These are phyloP conservation scores for Choloepus didactylus DNA, from an alignment of 2,797 vertebrate genomes.

Conservation along the genomic window DNA sequence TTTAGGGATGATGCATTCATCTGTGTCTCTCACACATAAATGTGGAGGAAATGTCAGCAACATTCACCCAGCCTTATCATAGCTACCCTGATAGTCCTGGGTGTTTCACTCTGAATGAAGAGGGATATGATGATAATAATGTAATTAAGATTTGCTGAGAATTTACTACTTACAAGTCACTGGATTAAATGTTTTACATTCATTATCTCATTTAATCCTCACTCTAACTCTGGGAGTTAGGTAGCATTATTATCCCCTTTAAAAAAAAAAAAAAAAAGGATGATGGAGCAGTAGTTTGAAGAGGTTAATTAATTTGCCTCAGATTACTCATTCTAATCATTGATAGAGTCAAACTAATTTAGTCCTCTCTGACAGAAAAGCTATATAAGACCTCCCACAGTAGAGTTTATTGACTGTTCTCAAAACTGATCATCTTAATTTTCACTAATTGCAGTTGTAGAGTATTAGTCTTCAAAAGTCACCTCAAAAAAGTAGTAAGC, in stretches of 20 bases:
- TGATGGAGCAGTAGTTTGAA: constrained; percentile 63
- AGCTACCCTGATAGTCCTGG: neutral
- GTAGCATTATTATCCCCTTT: constrained; percentile 61
- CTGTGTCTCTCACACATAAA: neutral
- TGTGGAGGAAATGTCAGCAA: neutral
- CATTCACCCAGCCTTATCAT: neutral
- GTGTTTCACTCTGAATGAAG: constrained; percentile 55
- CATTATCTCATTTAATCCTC: constrained; percentile 79
- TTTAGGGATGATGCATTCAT: neutral
- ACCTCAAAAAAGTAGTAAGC: neutral
- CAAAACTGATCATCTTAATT: constrained; percentile 13
- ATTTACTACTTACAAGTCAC: constrained; percentile 79
- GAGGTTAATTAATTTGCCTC: constrained; percentile 76
- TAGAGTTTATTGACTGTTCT: neutral
- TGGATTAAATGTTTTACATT: constrained; percentile 81
- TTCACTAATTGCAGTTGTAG: neutral
- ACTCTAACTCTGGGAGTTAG: constrained; percentile 71
- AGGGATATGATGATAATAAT: constrained; percentile 70
- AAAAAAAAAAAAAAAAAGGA: constrained; percentile 31
- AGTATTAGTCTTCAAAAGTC: neutral
- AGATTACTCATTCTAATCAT: constrained; percentile 37
- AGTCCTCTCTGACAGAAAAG: constrained; percentile 36
- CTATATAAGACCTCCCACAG: neutral
- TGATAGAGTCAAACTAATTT: neutral
- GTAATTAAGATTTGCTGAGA: constrained; percentile 82